Evolutionary conservation across 2,888 invertebrate genomes (phyloP).

Genomic region (Lordiphosa andalusiaca): DNA sequence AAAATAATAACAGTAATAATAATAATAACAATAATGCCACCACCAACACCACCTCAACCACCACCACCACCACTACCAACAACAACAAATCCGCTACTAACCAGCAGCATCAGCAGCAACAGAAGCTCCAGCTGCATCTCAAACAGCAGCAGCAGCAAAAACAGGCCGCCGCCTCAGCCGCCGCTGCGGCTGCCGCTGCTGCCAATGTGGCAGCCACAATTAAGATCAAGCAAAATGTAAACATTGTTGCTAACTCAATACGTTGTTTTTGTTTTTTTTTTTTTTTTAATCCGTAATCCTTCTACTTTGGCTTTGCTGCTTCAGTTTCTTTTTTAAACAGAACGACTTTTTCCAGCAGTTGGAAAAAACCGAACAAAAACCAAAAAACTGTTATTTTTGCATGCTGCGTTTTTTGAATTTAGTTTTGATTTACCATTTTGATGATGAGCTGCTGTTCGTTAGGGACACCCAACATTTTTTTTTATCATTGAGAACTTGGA

Average conservation of each 20-base stretch:
- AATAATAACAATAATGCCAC: slow-evolving; percentile 49
- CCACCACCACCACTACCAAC: slow-evolving; percentile 46
- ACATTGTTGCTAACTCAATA: slow-evolving; percentile 21
- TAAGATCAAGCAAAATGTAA: slow-evolving; percentile 80
- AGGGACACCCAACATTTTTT: no score
- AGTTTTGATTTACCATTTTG: no score
- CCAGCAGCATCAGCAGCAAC: slow-evolving; percentile 63
- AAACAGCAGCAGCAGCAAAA: slow-evolving; percentile 77
- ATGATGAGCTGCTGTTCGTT: no score
- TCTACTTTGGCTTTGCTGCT: background rate
- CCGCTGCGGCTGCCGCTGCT: slow-evolving; percentile 71
- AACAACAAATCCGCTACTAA: slow-evolving; percentile 74
- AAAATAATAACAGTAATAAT: slow-evolving; percentile 33
- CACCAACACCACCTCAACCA: slow-evolving; percentile 52
- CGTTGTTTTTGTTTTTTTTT: no score
- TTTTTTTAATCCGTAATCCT: slow-evolving; percentile 12
- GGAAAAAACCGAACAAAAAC: no score
- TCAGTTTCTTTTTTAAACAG: no score
- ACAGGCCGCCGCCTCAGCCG: slow-evolving; percentile 78
- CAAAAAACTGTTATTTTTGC: slow-evolving; percentile 20
- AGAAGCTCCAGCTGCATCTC: slow-evolving; percentile 79
- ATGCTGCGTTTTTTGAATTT: no score
- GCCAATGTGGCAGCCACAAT: slow-evolving; percentile 77
- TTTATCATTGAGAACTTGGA: no score
- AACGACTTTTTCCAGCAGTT: no score